Evolutionary conservation across 2,888 invertebrate genomes (phyloP), one percentile per base, ranked within the genome.

Genomic region (Patella pellucida): DNA sequence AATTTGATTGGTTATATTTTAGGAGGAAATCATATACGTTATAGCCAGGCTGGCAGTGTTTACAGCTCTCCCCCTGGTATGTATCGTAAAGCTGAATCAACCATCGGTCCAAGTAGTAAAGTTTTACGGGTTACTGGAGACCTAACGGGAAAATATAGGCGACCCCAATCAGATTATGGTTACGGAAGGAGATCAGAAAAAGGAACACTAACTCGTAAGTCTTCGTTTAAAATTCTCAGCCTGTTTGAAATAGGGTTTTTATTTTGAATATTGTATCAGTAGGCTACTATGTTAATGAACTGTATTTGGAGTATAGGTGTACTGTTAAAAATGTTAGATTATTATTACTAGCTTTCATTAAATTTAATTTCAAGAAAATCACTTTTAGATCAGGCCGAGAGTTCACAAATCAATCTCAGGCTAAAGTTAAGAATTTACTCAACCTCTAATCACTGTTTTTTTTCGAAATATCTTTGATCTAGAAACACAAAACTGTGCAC

Each of bases 201-300:
- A 69, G 85, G 84, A 15, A 88, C 87, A 41, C 77, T 88, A 15
- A 85, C 82, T 80, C 85, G 88, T 88, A 81, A 85, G 86, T 84
- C 16, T 5, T 15, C 12, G 11, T 3, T 70, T 52, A 23, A 5
- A n/a, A 19, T 70, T 2, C n/a, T n/a, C 4, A 7, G 31, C 14
- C 16, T 16, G n/a, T 72, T 54, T 62, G 23, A 12, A 16, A 31
- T 56, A 4, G 11, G 14, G 15, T 68, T 19, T 4, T 16, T 52
- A 0, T 68, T 23, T 56, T 16, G 52, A 52, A 31, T 71, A 3
- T 11, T 62, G 19, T 9, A 31, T 27, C 5, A 16, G 4, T 52
- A 19, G 4, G n/a, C 1, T 50, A 52, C 16, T 3, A 19, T 5
- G 16, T 15, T 51, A 9, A 19, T 27, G 12, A 16, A 51, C 9